phyloP scores from a whole-genome alignment of 1,140 invertebrate species.

The Hesperophylax magnus region DNA sequence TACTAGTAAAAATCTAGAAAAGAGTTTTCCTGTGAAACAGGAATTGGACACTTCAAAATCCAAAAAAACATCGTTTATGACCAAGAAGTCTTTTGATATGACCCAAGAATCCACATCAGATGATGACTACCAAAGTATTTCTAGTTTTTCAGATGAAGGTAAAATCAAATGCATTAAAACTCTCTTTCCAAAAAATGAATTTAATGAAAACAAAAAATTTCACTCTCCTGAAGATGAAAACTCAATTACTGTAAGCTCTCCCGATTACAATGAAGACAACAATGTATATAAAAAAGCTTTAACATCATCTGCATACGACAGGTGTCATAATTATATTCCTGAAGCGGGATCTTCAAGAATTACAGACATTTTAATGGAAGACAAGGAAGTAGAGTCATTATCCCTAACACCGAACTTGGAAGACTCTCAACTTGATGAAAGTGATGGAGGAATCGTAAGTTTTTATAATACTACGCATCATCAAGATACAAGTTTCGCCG shows the following conservation, averaged over 20 bases:
- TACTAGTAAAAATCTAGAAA: not conserved
- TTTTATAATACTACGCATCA: conserved; percentile 63
- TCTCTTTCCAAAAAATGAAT: not conserved
- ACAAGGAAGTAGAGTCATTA: not conserved
- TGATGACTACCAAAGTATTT: not conserved
- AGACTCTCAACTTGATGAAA: conserved; percentile 37
- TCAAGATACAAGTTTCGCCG: conserved; percentile 37
- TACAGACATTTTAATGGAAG: not conserved
- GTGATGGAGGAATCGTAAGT: conserved; percentile 62
- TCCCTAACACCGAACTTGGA: conserved; percentile 5
- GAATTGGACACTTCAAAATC: not conserved
- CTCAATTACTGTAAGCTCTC: not conserved
- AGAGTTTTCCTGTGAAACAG: not conserved
- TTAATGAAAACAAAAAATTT: not conserved
- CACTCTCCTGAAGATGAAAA: not conserved
- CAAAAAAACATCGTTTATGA: not conserved
- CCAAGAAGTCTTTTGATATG: conserved; percentile 8
- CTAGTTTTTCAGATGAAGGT: not conserved
- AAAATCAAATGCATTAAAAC: not conserved
- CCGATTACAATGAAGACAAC: not conserved
- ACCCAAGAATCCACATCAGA: not conserved
- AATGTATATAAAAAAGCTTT: conserved; percentile 13
- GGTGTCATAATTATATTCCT: conserved; percentile 64
- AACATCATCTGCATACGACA: conserved; percentile 64
- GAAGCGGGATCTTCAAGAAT: conserved; percentile 65